These are phyloP conservation scores for Alligator mississippiensis DNA, from an alignment of 2,113 vertebrate species.

Conservation along the genomic window DNA sequence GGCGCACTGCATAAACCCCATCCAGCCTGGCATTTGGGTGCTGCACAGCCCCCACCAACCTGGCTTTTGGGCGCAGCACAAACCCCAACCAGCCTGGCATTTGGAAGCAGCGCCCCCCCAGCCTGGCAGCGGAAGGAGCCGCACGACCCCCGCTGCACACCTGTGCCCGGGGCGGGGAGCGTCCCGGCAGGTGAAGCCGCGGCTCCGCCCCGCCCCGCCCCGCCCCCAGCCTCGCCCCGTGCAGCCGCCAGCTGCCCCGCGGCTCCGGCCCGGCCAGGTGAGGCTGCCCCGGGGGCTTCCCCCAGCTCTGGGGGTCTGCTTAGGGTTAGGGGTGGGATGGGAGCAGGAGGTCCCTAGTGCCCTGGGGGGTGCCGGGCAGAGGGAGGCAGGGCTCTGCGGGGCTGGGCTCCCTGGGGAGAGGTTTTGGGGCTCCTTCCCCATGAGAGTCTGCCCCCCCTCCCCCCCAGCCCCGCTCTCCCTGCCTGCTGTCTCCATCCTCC, in stretches of 20 bases:
- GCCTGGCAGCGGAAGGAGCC: conserved; percentile 9
- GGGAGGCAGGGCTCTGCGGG: neutral
- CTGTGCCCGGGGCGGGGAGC: neutral
- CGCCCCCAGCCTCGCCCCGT: neutral
- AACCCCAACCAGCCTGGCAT: too few species aligned
- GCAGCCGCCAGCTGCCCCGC: neutral
- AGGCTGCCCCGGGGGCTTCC: neutral
- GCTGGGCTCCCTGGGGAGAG: neutral
- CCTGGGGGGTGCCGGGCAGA: neutral
- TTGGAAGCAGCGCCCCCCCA: neutral
- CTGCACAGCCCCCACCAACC: too few species aligned
- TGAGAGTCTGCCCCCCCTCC: too few species aligned
- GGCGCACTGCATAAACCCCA: too few species aligned
- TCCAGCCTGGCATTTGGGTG: too few species aligned
- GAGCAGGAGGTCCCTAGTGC: neutral
- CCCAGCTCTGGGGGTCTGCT: neutral
- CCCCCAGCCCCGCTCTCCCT: too few species aligned
- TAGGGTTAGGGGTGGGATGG: too few species aligned
- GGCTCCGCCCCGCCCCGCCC: neutral
- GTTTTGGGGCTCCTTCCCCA: neutral
- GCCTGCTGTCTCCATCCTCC: too few species aligned
- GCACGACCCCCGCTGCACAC: neutral
- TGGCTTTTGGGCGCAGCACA: too few species aligned
- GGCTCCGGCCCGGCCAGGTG: neutral
- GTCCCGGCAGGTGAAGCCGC: too few species aligned